Conservation (phyloP, 92 coral and sea anemone species). For the Muricea muricata region DNA sequence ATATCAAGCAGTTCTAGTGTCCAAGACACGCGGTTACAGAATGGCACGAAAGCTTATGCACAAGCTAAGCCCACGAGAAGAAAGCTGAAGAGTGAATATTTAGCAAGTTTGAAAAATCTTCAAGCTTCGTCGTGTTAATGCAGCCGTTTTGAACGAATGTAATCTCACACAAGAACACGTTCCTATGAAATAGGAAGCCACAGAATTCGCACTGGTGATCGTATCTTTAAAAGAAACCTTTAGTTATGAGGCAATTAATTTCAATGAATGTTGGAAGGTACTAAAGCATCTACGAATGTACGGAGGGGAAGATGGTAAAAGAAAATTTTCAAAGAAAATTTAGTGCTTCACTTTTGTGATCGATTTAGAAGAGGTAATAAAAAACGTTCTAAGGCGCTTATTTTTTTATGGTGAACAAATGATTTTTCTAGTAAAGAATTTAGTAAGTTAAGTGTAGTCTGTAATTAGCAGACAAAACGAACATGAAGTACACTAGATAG, state of each 20-base stretch:
- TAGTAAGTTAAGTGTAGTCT: too few species aligned
- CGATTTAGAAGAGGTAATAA: background rate
- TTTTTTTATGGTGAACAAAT: too few species aligned
- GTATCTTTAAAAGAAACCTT: background rate
- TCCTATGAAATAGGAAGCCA: background rate
- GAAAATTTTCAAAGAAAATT: background rate
- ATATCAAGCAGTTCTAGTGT: background rate
- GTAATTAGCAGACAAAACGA: too few species aligned
- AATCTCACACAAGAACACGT: background rate
- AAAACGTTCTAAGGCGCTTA: too few species aligned
- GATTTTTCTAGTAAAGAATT: too few species aligned
- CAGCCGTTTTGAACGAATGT: background rate
- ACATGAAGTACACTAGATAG: too few species aligned
- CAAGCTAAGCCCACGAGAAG: conserved; percentile 1
- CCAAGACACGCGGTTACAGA: conserved; percentile 1
- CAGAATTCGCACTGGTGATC: too few species aligned
- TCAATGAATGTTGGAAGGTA: background rate
- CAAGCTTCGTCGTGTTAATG: conserved; percentile 94
- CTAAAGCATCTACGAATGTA: background rate
- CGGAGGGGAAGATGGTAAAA: background rate
- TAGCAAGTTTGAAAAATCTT: conserved; percentile 81
- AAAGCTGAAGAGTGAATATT: conserved; percentile 70
- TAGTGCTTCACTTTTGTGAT: background rate
- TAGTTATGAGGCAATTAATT: background rate
- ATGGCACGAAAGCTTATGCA: background rate